These are phyloP conservation scores for Molanna angustata DNA, from an alignment of 2,888 invertebrate genomes.

Conservation along the genomic window DNA sequence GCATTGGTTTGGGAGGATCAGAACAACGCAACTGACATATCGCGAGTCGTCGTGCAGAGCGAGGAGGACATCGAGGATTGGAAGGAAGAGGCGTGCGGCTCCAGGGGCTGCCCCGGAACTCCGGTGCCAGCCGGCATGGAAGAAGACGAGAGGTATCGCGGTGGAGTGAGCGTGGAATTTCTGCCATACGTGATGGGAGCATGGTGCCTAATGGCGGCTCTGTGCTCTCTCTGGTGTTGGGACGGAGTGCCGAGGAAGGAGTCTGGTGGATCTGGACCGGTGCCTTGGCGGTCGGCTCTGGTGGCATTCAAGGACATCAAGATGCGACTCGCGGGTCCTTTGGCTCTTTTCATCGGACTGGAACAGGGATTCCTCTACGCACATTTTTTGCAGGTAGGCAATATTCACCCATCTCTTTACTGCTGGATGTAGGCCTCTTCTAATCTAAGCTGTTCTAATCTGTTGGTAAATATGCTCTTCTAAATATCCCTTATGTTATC, in stretches of 20 bases:
- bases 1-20: conserved; percentile 7
- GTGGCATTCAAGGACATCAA: conserved; percentile 60
- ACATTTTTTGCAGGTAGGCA: conserved; percentile 72
- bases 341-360: conserved; percentile 77
- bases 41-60: conserved; percentile 20
- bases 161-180: conserved; percentile 33
- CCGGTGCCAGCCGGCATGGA: conserved; percentile 35
- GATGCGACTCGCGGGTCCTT: conserved; percentile 68
- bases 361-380: conserved; percentile 84
- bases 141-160: conserved; percentile 47
- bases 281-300: conserved; percentile 44
- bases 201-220: conserved; percentile 40
- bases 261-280: conserved; percentile 29
- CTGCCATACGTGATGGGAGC: conserved; percentile 47
- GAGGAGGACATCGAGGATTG: conserved; percentile 27
- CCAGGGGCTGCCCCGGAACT: conserved; percentile 37
- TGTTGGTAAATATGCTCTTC: too few relatives aligned
- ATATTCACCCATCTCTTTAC: too few relatives aligned
- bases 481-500: too few relatives aligned
- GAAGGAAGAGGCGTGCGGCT: conserved; percentile 27
- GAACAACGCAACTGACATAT: conserved; percentile 17
- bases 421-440: too few relatives aligned
- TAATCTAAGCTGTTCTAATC: too few relatives aligned
- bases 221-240: conserved; percentile 40
- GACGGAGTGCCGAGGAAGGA: neutral